These are phyloP conservation scores for Branchinecta lindahli DNA, from an alignment of 1,140 invertebrate genomes.

Conservation along the genomic window DNA sequence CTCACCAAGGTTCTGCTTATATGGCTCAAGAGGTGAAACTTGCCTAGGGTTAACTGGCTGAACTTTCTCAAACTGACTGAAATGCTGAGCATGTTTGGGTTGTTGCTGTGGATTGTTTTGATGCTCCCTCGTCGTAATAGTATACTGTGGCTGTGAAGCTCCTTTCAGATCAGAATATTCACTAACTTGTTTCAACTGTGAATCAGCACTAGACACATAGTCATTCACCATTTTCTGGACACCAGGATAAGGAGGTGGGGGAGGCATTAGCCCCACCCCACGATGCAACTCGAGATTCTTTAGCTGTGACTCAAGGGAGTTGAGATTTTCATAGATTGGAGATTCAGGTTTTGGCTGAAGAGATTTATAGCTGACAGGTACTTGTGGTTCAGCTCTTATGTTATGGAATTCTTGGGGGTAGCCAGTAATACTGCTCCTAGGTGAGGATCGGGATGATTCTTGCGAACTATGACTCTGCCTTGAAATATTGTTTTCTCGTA, in stretches of 20 bases:
- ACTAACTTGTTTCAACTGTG: not conserved
- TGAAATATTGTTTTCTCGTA: not conserved
- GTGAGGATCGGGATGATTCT: not conserved
- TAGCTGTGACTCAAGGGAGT: not conserved
- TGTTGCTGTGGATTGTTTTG: too few relatives aligned
- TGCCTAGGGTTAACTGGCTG: too few relatives aligned
- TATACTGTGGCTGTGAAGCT: too few relatives aligned
- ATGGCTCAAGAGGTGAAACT: too few relatives aligned
- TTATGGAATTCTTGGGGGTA: not conserved
- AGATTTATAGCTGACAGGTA: not conserved
- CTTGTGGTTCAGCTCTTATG: not conserved
- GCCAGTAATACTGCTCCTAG: not conserved
- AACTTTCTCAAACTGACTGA: too few relatives aligned
- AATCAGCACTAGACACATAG: not conserved
- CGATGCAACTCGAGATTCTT: not conserved
- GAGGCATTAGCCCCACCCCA: not conserved
- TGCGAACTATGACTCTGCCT: not conserved
- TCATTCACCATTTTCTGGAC: slow-evolving; percentile 3
- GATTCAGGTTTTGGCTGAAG: not conserved
- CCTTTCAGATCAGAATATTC: not conserved
- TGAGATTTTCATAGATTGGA: slow-evolving; percentile 4
- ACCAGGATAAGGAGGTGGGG: not conserved
- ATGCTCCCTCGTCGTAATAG: too few relatives aligned
- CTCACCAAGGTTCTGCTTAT: not conserved
- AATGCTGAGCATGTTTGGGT: too few relatives aligned